Evolutionary conservation across 1,140 invertebrate species (phyloP), one percentile per base, ranked within the genome.

Genomic region (Cydia splendana): DNA sequence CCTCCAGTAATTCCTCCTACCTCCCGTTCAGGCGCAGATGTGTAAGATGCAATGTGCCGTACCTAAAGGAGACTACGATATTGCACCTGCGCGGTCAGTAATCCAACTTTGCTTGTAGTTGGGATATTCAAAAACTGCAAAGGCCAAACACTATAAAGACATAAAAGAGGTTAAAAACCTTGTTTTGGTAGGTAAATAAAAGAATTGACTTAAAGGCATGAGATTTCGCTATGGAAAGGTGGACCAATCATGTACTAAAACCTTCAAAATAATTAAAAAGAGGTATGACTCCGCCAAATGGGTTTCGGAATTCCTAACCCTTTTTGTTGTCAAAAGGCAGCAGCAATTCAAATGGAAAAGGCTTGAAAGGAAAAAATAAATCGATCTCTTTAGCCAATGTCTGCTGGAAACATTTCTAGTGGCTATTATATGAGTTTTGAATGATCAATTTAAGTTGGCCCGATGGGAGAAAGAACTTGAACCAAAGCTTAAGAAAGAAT

Each of bases 401-500:
- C 65, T 28, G 67, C 65, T 62, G 28, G 62, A 76, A 81, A 79
- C 75, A 74, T 78, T 78, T 75, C 78, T 76, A 78, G 79, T 81
- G 71, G 75, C 81, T 78, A 81, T 82, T 82, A 81, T 80, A 77
- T 76, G 75, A 79, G 78, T 80, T 80, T 81, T 79, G 77, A 82
- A 80, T 82, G 79, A 82, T 80, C 81, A 82, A 82, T 82, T 82
- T 82, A 82, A 82, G 79, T 80, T 82, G 71, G 30, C 71, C 79
- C 76, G 75, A 75, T 81, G 77, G 75, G 80, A 77, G 73, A 51
- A 51, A 74, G 73, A 71, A 71, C 30, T n/a, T 2, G 15, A 77
- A 48, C 77, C 65, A 3, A 30, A 42, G 77, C 24, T 20, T 62
- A 30, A n/a, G 24, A 81, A 77, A 76, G 6, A 78, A 69, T 75